These are phyloP conservation scores for Dipodomys stephensi DNA, from an alignment of 2,113 vertebrate genomes.

Conservation along the genomic window DNA sequence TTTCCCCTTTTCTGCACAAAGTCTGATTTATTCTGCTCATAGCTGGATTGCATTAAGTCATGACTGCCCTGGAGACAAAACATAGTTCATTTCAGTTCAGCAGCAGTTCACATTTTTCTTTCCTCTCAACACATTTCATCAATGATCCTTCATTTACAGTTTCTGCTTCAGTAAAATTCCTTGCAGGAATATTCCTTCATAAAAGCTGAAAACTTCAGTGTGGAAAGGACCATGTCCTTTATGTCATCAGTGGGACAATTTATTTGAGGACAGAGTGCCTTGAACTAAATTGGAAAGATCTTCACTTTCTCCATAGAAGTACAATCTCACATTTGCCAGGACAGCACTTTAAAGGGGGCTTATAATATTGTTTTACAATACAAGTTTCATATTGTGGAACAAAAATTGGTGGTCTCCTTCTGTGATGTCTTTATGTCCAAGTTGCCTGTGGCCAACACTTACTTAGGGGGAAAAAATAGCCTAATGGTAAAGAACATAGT, in stretches of 20 bases:
- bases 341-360: background rate
- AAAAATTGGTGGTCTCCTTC: slow-evolving; percentile 1
- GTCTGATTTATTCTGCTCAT: slow-evolving; percentile 44
- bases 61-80: slow-evolving; percentile 49
- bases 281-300: slow-evolving; percentile 8
- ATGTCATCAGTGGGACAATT: background rate
- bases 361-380: background rate
- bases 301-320: slow-evolving; percentile 32
- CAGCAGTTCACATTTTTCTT: background rate
- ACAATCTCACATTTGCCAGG: slow-evolving; percentile 23
- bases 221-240: slow-evolving; percentile 40
- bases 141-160: slow-evolving; percentile 58
- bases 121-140: slow-evolving; percentile 57
- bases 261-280: background rate
- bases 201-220: slow-evolving; percentile 5
- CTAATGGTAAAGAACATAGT: background rate
- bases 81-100: slow-evolving; percentile 51
- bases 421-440: background rate
- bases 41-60: background rate
- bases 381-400: slow-evolving; percentile 10
- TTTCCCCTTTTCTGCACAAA: slow-evolving; percentile 12
- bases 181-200: background rate
- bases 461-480: background rate
- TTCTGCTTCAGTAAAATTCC: slow-evolving; percentile 47
- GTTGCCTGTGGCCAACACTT: background rate